A percentile compares a stretch with the other conserved stretches of the same genome.
Evolutionary conservation across 2,797 vertebrate genomes (phyloP).

Genomic region (Myiothlypis chrysogaster): DNA sequence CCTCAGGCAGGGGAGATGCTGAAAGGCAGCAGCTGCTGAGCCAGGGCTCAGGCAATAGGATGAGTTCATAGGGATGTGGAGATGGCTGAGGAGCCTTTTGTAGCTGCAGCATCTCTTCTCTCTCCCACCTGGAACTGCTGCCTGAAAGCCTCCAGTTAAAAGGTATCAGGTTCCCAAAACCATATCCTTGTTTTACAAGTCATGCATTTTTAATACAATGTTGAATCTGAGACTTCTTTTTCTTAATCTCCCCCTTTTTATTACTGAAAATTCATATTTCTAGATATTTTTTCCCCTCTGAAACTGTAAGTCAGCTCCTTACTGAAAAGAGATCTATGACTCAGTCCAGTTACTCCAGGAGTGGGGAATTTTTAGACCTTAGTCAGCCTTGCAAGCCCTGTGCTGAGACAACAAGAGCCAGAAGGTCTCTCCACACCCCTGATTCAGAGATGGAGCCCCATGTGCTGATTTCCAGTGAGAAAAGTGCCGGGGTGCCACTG

Average conservation of each 20-base stretch:
- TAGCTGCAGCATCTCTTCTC: background rate
- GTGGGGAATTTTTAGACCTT: background rate
- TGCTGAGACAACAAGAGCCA: background rate
- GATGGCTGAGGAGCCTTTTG: background rate
- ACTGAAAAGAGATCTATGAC: background rate
- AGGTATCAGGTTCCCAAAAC: background rate
- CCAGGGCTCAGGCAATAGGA: accelerated
- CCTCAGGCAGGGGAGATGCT: background rate
- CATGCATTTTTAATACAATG: background rate
- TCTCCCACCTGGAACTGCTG: background rate
- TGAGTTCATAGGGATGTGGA: background rate
- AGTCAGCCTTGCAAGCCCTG: background rate
- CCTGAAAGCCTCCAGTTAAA: background rate
- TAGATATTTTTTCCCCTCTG: background rate
- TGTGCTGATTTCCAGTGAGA: background rate
- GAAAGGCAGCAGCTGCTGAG: background rate
- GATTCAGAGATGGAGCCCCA: background rate
- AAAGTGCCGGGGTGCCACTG: background rate
- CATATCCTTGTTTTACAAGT: background rate
- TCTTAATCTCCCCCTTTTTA: background rate
- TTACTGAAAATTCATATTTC: background rate
- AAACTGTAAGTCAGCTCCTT: background rate
- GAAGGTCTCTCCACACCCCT: background rate
- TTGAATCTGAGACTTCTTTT: constrained; percentile 1
- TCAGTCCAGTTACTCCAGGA: background rate